Percentiles rank a stretch among this genome's conserved stretches.
These are phyloP conservation scores for Chroicocephalus ridibundus DNA, from an alignment of 2,113 vertebrate species.

Conservation along the genomic window DNA sequence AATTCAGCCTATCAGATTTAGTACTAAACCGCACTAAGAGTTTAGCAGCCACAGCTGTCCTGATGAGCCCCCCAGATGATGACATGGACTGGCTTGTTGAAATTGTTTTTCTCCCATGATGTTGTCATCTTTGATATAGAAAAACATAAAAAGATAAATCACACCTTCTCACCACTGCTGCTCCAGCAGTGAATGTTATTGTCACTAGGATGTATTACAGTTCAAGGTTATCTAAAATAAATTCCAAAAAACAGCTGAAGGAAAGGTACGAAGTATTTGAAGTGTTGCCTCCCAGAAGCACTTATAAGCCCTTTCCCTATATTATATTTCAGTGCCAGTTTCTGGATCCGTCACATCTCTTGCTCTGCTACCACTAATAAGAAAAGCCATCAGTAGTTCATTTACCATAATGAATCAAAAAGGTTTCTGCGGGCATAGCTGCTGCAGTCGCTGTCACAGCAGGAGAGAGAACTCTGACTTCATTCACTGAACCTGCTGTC, in stretches of 20 bases:
- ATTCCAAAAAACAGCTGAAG: not conserved
- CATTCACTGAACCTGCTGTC: conserved; percentile 54
- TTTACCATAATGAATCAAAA: not conserved
- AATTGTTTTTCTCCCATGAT: not conserved
- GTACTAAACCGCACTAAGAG: not conserved
- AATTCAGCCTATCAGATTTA: not conserved
- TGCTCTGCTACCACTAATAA: not conserved
- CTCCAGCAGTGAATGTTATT: not conserved
- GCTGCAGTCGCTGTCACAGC: not conserved
- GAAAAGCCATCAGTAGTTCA: not conserved
- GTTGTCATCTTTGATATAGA: not conserved
- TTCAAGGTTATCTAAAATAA: not conserved
- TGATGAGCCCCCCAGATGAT: not conserved
- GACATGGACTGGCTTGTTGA: not conserved
- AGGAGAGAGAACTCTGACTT: not conserved
- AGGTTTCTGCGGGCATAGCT: not conserved
- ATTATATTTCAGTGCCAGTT: not conserved
- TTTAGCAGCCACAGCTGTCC: not conserved
- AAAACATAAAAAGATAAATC: not conserved
- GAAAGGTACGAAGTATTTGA: not conserved
- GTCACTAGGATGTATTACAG: not conserved
- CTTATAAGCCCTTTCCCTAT: not conserved
- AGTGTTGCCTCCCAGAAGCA: not conserved
- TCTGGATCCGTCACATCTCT: not conserved
- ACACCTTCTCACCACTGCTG: not conserved